Evolutionary conservation across 2,888 invertebrate species (phyloP).

Genomic region (Ceratothoa steindachneri): DNA sequence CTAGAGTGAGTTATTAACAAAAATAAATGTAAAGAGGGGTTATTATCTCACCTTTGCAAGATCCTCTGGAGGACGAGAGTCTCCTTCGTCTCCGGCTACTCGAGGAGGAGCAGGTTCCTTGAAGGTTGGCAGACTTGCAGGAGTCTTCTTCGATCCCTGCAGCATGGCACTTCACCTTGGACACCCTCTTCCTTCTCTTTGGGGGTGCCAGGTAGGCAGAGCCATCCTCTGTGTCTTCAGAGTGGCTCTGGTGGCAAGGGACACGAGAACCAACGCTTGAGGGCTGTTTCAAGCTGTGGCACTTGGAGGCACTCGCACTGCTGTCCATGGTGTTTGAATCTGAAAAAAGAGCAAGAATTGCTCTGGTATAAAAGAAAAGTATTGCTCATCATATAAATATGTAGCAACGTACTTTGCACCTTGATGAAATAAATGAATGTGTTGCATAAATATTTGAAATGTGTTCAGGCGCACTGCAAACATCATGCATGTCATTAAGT

Average conservation of each 20-base stretch:
- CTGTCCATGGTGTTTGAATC: constrained; percentile 43
- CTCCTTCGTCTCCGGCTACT: constrained; percentile 30
- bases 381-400: not conserved
- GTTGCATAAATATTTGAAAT: no score
- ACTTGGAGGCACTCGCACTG: constrained; percentile 26
- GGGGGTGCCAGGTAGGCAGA: constrained; percentile 15
- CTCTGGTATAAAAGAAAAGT: not conserved
- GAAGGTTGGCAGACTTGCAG: constrained; percentile 52
- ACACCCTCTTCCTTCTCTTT: constrained; percentile 22
- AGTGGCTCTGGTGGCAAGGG: constrained; percentile 11
- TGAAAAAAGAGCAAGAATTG: no score
- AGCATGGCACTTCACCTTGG: constrained; percentile 51
- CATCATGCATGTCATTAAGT: no score
- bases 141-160: constrained; percentile 57
- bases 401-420: no score
- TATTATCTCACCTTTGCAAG: constrained; percentile 16
- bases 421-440: no score
- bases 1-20: no score
- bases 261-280: not conserved
- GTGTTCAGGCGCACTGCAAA: no score
- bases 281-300: not conserved
- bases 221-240: constrained; percentile 36
- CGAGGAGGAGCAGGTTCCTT: constrained; percentile 14
- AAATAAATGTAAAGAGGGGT: no score
- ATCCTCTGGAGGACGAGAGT: constrained; percentile 31